Conservation (phyloP, 2,888 invertebrate genomes). For the Seladonia tumulorum region DNA sequence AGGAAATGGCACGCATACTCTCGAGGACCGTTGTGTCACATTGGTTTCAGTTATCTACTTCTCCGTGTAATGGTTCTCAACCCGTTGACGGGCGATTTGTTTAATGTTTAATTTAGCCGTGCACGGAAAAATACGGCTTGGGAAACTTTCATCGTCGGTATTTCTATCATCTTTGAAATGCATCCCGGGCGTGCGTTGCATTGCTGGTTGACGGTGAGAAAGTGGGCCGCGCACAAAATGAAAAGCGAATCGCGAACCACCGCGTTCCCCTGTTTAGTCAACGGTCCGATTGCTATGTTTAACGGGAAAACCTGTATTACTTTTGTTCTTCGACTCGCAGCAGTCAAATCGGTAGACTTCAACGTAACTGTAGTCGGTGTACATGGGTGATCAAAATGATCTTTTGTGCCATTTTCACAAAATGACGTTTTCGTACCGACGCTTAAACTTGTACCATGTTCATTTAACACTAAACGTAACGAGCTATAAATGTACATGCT, state of each 20-base stretch:
- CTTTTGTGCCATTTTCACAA: background rate
- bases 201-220: background rate
- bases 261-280: conserved; percentile 3
- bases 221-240: conserved; percentile 1
- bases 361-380: background rate
- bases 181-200: background rate
- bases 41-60: conserved; percentile 32
- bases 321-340: background rate
- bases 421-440: background rate
- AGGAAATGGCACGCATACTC: conserved; percentile 48
- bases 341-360: background rate
- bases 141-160: background rate
- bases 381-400: background rate
- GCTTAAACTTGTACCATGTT: too few species aligned
- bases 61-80: conserved; percentile 15
- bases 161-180: background rate
- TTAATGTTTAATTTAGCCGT: background rate
- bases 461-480: too few species aligned
- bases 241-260: conserved; percentile 9
- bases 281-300: background rate
- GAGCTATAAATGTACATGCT: too few species aligned
- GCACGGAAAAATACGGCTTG: background rate
- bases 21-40: conserved; percentile 30
- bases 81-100: too few species aligned
- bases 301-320: conserved; percentile 13